Conservation (phyloP, 2,888 invertebrate species). For the Ypsolopha sequella region DNA sequence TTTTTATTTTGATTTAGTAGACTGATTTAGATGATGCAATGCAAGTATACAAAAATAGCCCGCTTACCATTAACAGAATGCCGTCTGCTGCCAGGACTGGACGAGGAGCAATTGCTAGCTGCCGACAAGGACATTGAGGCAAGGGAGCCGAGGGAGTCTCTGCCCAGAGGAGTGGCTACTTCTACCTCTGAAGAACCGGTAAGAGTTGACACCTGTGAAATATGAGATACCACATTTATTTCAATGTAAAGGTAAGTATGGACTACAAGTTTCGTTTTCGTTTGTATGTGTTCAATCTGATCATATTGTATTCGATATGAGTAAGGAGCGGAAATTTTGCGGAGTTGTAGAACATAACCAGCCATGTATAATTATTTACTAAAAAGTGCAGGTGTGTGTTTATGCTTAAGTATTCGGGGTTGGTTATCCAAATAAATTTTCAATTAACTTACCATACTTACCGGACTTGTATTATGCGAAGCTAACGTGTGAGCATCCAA, state of each 20-base stretch:
- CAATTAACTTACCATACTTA: slow-evolving; percentile 20
- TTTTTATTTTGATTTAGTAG: too few relatives aligned
- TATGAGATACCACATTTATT: not conserved
- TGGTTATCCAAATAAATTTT: too few relatives aligned
- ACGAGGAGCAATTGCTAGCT: slow-evolving; percentile 81
- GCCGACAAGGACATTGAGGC: slow-evolving; percentile 84
- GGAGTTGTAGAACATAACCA: too few relatives aligned
- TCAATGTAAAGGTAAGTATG: too few relatives aligned
- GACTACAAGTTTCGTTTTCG: too few relatives aligned
- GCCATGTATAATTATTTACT: too few relatives aligned
- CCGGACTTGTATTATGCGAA: slow-evolving; percentile 88
- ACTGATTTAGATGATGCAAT: too few relatives aligned
- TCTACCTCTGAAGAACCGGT: slow-evolving; percentile 86
- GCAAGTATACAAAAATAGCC: not conserved
- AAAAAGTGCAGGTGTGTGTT: too few relatives aligned
- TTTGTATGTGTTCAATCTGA: too few relatives aligned
- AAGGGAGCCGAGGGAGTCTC: slow-evolving; percentile 78
- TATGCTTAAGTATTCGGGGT: too few relatives aligned
- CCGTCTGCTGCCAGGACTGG: slow-evolving; percentile 82
- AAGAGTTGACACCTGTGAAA: slow-evolving; percentile 79
- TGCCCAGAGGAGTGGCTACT: slow-evolving; percentile 50
- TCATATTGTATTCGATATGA: too few relatives aligned
- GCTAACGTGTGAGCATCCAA: slow-evolving; percentile 77
- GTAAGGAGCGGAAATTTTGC: too few relatives aligned
- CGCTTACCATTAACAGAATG: slow-evolving; percentile 81